Evolutionary conservation across 2,888 invertebrate genomes (phyloP).

Genomic region (Tipula helvola): DNA sequence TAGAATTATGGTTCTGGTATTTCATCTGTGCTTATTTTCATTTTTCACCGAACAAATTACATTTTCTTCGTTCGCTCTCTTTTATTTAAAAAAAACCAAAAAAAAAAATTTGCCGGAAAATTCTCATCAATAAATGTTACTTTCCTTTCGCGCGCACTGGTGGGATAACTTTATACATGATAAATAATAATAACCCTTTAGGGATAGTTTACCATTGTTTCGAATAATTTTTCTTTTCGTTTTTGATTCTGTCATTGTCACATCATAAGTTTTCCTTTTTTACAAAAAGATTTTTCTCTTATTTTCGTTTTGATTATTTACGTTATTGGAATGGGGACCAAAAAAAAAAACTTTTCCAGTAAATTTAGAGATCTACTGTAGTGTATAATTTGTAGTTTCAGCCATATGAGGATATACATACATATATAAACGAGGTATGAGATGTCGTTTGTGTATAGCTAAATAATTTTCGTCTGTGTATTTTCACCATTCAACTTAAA

Average conservation of each 20-base stretch:
- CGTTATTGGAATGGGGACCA: not conserved
- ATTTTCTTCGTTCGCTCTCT: not conserved
- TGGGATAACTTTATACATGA: not conserved
- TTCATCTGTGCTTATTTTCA: not conserved
- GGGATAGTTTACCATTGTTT: not conserved
- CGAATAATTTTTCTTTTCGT: not conserved
- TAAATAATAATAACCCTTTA: conserved; percentile 4
- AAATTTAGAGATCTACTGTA: not conserved
- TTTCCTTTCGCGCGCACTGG: not conserved
- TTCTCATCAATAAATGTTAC: not conserved
- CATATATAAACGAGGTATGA: too few species aligned
- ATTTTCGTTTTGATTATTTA: not conserved
- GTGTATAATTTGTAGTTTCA: not conserved
- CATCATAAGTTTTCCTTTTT: not conserved
- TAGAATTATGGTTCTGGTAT: not conserved
- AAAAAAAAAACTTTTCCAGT: not conserved
- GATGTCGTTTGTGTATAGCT: not conserved
- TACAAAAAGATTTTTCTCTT: not conserved
- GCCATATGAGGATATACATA: not conserved
- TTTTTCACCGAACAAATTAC: not conserved
- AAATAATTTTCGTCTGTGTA: not conserved
- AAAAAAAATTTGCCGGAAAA: not conserved
- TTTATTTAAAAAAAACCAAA: not conserved
- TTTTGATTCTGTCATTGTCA: not conserved
- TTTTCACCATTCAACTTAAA: not conserved